Evolutionary conservation across 2,113 vertebrate genomes (phyloP).

Genomic region (Cyanoderma ruficeps): DNA sequence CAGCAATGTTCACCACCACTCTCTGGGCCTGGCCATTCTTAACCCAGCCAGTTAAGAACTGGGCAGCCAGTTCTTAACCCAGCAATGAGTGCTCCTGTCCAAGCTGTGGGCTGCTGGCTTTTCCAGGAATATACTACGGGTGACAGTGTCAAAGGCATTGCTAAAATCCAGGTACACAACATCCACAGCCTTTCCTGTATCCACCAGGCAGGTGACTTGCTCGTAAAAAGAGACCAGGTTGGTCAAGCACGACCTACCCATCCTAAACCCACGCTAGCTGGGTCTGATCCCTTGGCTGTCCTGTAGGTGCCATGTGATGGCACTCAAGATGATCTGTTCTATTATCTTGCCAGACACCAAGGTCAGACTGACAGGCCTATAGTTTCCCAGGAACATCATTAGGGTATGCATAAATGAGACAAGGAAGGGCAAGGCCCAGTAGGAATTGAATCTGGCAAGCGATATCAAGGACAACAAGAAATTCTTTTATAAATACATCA

Average conservation of each 20-base stretch:
- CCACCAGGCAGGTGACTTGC: too few relatives aligned
- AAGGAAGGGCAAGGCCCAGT: background rate
- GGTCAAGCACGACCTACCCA: background rate
- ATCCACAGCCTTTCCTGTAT: background rate
- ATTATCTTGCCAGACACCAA: background rate
- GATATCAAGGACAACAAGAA: background rate
- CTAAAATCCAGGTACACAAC: background rate
- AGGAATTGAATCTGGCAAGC: background rate
- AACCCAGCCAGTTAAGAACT: too few relatives aligned
- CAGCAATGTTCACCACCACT: fast-evolving
- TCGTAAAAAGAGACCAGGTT: background rate
- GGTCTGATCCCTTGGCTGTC: background rate
- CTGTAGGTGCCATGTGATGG: background rate
- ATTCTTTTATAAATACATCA: background rate
- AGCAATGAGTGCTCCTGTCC: background rate
- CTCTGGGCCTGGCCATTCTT: too few relatives aligned
- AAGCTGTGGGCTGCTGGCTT: background rate
- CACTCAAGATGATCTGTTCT: background rate
- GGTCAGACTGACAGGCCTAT: background rate
- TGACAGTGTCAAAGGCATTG: background rate
- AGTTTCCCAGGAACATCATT: background rate
- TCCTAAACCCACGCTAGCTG: background rate
- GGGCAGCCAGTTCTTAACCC: background rate
- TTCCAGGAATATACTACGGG: background rate
- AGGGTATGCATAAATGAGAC: background rate